These are phyloP conservation scores for Riptortus pedestris DNA, from an alignment of 1,140 invertebrate genomes.

Conservation along the genomic window DNA sequence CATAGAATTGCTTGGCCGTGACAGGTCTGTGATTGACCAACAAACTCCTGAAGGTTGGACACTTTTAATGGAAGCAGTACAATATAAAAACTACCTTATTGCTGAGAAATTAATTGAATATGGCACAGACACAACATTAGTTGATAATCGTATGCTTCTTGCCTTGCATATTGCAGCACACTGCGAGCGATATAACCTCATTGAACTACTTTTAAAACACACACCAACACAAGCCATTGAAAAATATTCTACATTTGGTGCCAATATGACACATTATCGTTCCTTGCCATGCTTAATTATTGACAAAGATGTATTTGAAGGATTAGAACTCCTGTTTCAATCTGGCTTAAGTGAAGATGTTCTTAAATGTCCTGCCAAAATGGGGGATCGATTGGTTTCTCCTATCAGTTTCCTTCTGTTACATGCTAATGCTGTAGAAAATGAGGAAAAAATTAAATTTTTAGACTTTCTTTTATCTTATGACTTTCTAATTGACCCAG, in stretches of 20 bases:
- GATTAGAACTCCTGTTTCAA: slow-evolving; percentile 9
- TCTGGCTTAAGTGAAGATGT: slow-evolving; percentile 14
- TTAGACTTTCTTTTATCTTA: slow-evolving; percentile 18
- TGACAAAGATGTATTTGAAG: slow-evolving; percentile 21
- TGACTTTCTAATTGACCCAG: slow-evolving; percentile 12
- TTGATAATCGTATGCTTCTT: slow-evolving; percentile 15
- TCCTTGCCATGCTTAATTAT: slow-evolving; percentile 18
- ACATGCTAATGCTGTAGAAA: neutral
- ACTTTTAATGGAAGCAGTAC: slow-evolving; percentile 22
- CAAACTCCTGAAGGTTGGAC: slow-evolving; percentile 22
- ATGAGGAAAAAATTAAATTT: slow-evolving; percentile 20
- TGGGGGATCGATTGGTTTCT: slow-evolving; percentile 17
- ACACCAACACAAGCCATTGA: slow-evolving; percentile 19
- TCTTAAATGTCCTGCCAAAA: slow-evolving; percentile 16
- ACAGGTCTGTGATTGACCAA: slow-evolving; percentile 4
- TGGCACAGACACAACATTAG: slow-evolving; percentile 17
- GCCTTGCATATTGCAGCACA: slow-evolving; percentile 23
- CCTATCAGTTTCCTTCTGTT: slow-evolving; percentile 19
- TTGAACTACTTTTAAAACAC: slow-evolving; percentile 18
- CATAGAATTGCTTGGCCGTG: neutral
- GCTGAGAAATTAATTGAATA: slow-evolving; percentile 16
- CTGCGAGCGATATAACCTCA: slow-evolving; percentile 6
- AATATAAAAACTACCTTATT: slow-evolving; percentile 20
- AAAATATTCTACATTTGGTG: slow-evolving; percentile 2
- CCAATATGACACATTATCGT: neutral